Percentiles rank a stretch among this genome's conserved stretches.
phyloP scores from a whole-genome alignment of 1,140 invertebrate species.

The Carposina sasakii region DNA sequence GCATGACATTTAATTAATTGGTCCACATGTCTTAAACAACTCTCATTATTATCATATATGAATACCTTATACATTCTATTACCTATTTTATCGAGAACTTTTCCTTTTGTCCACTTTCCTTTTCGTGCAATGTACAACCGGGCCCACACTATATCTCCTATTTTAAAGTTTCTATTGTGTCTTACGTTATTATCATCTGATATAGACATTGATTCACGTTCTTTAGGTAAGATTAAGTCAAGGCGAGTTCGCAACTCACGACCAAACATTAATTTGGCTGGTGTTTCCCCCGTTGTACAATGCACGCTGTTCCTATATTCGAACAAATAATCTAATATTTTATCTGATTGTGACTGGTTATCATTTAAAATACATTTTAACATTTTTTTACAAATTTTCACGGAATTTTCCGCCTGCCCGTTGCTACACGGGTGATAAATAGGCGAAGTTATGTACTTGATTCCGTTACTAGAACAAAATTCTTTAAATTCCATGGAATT shows the following conservation, averaged over 20 bases:
- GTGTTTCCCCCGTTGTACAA: background rate
- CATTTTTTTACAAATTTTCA: slow-evolving; percentile 2
- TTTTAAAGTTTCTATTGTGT: background rate
- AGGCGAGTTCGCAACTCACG: background rate
- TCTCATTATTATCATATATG: background rate
- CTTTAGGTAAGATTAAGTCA: background rate
- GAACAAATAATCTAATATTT: background rate
- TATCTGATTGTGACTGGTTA: background rate
- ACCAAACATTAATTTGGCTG: slow-evolving; percentile 8
- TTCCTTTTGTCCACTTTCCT: background rate
- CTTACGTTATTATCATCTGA: background rate
- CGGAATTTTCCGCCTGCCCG: slow-evolving; percentile 5
- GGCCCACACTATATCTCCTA: background rate
- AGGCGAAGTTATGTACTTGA: slow-evolving; percentile 5
- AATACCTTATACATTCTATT: background rate
- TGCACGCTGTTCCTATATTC: slow-evolving; percentile 1
- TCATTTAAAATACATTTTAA: slow-evolving; percentile 2
- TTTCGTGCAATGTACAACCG: background rate
- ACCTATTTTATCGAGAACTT: background rate
- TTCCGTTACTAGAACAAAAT: slow-evolving; percentile 1
- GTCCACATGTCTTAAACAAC: background rate
- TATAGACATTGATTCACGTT: background rate
- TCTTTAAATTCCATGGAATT: background rate
- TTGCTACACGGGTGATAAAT: slow-evolving; percentile 3
- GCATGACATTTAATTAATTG: background rate